Percentiles rank a stretch among this genome's conserved stretches.
phyloP scores from a whole-genome alignment of 2,797 vertebrate species.

The Discoglossus pictus region DNA sequence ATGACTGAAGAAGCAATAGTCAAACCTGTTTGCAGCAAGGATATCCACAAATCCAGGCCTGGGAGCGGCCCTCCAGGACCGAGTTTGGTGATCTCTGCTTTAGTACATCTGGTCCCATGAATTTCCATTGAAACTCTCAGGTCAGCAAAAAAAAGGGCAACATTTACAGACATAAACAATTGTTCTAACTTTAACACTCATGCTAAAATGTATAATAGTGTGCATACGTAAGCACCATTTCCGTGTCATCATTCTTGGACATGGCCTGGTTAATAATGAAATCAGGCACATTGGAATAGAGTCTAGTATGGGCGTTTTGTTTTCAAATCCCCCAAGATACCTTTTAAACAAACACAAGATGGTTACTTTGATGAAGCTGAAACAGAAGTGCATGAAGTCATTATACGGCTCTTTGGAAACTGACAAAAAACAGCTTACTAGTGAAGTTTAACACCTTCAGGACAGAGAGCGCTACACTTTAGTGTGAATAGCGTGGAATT shows the following conservation, averaged over 20 bases:
- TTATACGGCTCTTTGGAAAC: constrained; percentile 18
- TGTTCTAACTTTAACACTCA: too few relatives aligned
- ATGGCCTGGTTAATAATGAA: background rate
- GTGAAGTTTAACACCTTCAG: constrained; percentile 37
- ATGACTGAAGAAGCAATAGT: too few relatives aligned
- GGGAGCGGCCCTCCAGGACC: too few relatives aligned
- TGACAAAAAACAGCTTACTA: constrained; percentile 46
- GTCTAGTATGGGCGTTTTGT: background rate
- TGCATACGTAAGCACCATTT: too few relatives aligned
- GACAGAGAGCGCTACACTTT: constrained; percentile 4
- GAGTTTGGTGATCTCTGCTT: too few relatives aligned
- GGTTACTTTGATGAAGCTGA: constrained; percentile 40
- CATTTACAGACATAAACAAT: too few relatives aligned
- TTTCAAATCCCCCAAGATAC: constrained; percentile 15
- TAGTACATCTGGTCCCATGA: too few relatives aligned
- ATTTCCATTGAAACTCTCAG: too few relatives aligned
- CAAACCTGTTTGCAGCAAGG: too few relatives aligned
- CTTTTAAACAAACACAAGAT: constrained; percentile 40
- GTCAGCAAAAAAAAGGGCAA: background rate
- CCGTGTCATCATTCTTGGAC: too few relatives aligned
- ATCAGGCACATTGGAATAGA: constrained; percentile 2
- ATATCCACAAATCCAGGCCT: too few relatives aligned
- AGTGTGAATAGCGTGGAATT: constrained; percentile 17
- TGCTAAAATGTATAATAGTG: too few relatives aligned
- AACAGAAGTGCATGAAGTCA: constrained; percentile 48